Percentiles rank a stretch among this genome's conserved stretches.
These are phyloP conservation scores for Propithecus perrieri DNA, from an alignment of 2,797 vertebrate species.

Conservation along the genomic window DNA sequence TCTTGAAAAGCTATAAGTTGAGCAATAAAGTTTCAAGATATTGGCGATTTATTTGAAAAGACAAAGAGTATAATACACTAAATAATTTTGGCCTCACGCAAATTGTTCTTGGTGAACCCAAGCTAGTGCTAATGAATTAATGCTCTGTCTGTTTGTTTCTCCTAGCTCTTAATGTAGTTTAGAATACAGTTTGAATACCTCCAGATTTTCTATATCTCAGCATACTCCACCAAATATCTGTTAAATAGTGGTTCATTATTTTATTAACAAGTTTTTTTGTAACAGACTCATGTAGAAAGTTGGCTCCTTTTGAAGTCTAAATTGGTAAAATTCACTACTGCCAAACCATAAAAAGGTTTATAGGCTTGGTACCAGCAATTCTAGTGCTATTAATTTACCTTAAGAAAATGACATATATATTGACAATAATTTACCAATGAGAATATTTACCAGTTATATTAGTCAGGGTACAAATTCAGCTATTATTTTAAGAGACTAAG, in stretches of 20 bases:
- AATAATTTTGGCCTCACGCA: not conserved
- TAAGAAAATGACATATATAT: not conserved
- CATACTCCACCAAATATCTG: not conserved
- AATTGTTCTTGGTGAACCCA: not conserved
- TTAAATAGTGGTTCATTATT: not conserved
- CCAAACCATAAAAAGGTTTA: not conserved
- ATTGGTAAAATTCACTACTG: not conserved
- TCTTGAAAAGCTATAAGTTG: not conserved
- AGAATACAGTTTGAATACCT: not conserved
- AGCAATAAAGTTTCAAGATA: not conserved
- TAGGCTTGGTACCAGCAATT: not conserved
- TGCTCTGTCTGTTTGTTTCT: not conserved
- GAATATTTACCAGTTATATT: not conserved
- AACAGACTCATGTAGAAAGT: not conserved
- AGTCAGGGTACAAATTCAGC: not conserved
- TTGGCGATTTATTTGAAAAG: not conserved
- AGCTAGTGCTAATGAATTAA: not conserved
- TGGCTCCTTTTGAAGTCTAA: not conserved
- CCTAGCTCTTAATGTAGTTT: not conserved
- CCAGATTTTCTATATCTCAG: not conserved
- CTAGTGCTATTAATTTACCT: not conserved
- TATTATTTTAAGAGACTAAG: not conserved
- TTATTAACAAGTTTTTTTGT: not conserved
- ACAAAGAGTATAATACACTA: not conserved
- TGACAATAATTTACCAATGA: not conserved